A percentile compares a stretch with the other conserved stretches of the same genome.
These are phyloP conservation scores for Protaetia brevitarsis DNA, from an alignment of 1,140 invertebrate species.

Conservation along the genomic window DNA sequence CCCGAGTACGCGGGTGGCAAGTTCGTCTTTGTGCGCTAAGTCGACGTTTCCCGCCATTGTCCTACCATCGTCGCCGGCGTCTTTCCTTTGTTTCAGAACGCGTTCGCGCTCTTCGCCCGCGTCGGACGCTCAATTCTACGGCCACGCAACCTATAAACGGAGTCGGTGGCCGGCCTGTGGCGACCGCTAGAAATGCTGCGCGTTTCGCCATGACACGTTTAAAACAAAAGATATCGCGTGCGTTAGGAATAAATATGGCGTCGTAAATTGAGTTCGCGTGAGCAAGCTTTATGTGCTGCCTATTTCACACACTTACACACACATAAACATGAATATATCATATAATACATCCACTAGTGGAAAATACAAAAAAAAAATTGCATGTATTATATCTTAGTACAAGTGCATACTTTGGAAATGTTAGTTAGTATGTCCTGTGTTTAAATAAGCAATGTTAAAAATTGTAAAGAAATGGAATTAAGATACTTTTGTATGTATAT, in stretches of 20 bases:
- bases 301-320: slow-evolving; percentile 38
- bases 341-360: too few species aligned
- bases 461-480: too few species aligned
- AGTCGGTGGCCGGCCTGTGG: background rate
- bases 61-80: background rate
- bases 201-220: slow-evolving; percentile 46
- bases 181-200: slow-evolving; percentile 27
- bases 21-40: too few species aligned
- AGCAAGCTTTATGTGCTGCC: slow-evolving; percentile 44
- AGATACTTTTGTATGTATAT: too few species aligned
- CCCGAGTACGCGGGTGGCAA: too few species aligned
- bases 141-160: background rate
- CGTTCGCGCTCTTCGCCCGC: background rate
- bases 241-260: slow-evolving; percentile 47
- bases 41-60: slow-evolving; percentile 21
- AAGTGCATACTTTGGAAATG: too few species aligned
- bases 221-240: slow-evolving; percentile 48
- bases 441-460: too few species aligned
- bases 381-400: too few species aligned
- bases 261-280: slow-evolving; percentile 48
- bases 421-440: too few species aligned
- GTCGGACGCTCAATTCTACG: background rate
- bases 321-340: too few species aligned
- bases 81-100: slow-evolving; percentile 19
- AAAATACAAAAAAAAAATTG: too few species aligned